Conservation (phyloP, 1,140 invertebrate genomes). For the Sarcophaga peregrina region DNA sequence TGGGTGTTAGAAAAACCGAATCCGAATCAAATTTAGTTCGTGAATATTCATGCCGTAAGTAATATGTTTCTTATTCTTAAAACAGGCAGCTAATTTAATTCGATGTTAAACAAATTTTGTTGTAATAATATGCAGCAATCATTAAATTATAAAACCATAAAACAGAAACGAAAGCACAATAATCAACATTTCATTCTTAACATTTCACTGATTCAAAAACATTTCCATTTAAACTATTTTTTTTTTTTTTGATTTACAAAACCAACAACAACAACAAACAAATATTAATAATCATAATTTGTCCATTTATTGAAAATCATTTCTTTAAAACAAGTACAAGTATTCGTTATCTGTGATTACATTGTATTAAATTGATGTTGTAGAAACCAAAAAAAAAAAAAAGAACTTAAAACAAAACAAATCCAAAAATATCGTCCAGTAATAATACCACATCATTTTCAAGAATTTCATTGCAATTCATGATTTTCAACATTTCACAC, state of each 20-base stretch:
- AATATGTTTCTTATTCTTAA: constrained; percentile 47
- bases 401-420: not conserved
- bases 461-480: not conserved
- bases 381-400: not conserved
- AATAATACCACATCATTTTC: too few species aligned
- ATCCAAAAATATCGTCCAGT: too few species aligned
- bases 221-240: not conserved
- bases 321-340: too few species aligned
- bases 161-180: not conserved
- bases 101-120: constrained; percentile 2
- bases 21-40: constrained; percentile 82
- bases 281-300: too few species aligned
- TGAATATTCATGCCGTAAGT: constrained; percentile 83
- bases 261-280: too few species aligned
- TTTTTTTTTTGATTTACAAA: not conserved
- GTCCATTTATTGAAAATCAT: too few species aligned
- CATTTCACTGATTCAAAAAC: not conserved
- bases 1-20: constrained; percentile 83
- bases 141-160: not conserved
- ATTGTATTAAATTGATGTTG: constrained; percentile 1
- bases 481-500: not conserved
- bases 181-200: not conserved
- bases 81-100: not conserved
- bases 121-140: constrained; percentile 30
- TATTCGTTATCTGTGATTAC: not conserved